Base-by-base conservation (phyloP, 2,888 invertebrate genomes). In the Metalampra italica region DNA sequence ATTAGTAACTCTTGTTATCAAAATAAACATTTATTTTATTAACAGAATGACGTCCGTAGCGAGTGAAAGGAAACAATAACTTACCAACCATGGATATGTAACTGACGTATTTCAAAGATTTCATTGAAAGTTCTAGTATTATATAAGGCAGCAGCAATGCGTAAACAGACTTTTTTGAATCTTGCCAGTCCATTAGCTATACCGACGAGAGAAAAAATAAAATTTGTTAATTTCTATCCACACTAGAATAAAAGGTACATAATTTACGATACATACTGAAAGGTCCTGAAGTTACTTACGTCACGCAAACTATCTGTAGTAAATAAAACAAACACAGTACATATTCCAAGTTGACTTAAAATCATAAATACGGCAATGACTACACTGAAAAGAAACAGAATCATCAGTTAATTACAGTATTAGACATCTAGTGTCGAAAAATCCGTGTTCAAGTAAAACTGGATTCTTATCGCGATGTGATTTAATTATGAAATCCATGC, bases 251-350 rank as follows among this genome's bases (percentile, higher is more conserved):
- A 22, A 22, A 22, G 22, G 22, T 22, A 22, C 22, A 34, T 34
- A 34, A 34, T 34, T 34, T n/a, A n/a, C 4, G 9, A 8, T 39
- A 39, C 5, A 39, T 40, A 11, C n/a, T n/a, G n/a, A n/a, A n/a
- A n/a, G n/a, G n/a, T n/a, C n/a, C n/a, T 22, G 9, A 4, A 7
- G 12, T 43, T 49, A 79, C 82, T 75, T 41, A 84, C 83, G 63
- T 82, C 84, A 47, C 78, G 68, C 43, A 83, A 60, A 55, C 74
- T 68, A 49, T 82, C 82, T 3, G 78, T 51, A 1, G 82, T 79
- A 37, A 81, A 77, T 47, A 68, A 66, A 0, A 82, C 73, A 47
- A 69, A 76, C 2, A 81, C 81, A 0, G 75, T 66, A 51, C 82
- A 81, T 51, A 79, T 79, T 36, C 76, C 80, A 22, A 83, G 48